Evolutionary conservation across 2,113 vertebrate species (phyloP).

Genomic region (Chionodraco myersi): DNA sequence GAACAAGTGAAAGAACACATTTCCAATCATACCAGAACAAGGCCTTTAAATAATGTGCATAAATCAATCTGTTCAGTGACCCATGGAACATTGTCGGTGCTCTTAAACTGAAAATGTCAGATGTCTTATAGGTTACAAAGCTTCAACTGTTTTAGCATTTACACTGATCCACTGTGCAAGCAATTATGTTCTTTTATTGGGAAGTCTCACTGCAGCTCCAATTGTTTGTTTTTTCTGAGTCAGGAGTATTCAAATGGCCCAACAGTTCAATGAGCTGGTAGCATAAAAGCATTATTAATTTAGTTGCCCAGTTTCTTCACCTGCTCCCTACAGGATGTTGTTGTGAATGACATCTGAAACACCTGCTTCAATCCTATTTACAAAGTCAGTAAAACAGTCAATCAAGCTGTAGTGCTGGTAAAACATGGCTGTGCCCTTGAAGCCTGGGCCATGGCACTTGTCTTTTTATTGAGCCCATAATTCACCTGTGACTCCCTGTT

Average conservation of each 20-base stretch:
- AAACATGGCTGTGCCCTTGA: constrained; percentile 68
- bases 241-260: constrained; percentile 48
- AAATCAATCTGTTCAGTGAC: constrained; percentile 62
- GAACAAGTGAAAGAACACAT: constrained; percentile 47
- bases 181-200: constrained; percentile 58
- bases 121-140: constrained; percentile 26
- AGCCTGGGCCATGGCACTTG: constrained; percentile 36
- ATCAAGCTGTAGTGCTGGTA: constrained; percentile 62
- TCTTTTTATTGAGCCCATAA: constrained; percentile 73
- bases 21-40: constrained; percentile 38
- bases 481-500: constrained; percentile 64
- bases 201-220: not conserved
- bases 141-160: constrained; percentile 33
- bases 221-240: constrained; percentile 10
- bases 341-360: constrained; percentile 50
- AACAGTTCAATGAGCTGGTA: constrained; percentile 57
- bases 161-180: constrained; percentile 11
- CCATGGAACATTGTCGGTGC: constrained; percentile 41
- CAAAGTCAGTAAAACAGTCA: constrained; percentile 69
- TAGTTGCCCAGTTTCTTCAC: constrained; percentile 53
- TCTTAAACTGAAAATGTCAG: constrained; percentile 72
- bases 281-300: constrained; percentile 61
- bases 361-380: constrained; percentile 63
- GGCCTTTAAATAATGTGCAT: constrained; percentile 58
- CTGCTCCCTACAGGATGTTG: constrained; percentile 60